These are phyloP conservation scores for Athene noctua DNA, from an alignment of 2,113 vertebrate species.

Conservation along the genomic window DNA sequence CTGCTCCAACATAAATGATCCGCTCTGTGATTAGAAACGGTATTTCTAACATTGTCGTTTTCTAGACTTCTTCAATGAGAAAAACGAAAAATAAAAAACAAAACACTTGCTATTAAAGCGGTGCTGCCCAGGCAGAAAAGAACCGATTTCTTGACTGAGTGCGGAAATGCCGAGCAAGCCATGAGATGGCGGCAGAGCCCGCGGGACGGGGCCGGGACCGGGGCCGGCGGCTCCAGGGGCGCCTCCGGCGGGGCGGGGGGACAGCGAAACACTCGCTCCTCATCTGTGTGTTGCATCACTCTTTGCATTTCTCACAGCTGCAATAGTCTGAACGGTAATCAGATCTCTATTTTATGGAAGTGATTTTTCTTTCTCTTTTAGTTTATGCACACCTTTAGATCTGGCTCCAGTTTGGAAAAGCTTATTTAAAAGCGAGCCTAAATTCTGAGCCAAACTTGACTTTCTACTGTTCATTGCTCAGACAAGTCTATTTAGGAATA, in stretches of 20 bases:
- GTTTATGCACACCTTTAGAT: too few species aligned
- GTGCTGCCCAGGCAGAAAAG: too few species aligned
- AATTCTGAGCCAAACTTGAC: not conserved
- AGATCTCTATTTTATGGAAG: not conserved
- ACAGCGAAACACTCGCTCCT: too few species aligned
- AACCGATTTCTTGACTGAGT: too few species aligned
- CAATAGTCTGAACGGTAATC: not conserved
- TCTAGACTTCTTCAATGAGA: not conserved
- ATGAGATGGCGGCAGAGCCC: too few species aligned
- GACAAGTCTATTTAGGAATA: not conserved
- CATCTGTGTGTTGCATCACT: fast-evolving
- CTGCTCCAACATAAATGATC: not conserved
- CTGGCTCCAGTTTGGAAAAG: not conserved
- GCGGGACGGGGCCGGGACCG: too few species aligned
- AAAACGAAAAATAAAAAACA: too few species aligned
- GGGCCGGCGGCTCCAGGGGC: too few species aligned
- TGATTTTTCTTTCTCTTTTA: not conserved
- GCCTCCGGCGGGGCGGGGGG: too few species aligned
- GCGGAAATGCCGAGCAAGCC: too few species aligned
- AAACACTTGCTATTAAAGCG: too few species aligned
- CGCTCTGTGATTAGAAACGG: too few species aligned
- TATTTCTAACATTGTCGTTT: not conserved
- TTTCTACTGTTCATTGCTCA: not conserved
- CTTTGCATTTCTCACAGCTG: not conserved
- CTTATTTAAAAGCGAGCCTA: not conserved